Conservation (phyloP, 1,140 invertebrate species). For the Atta colombica region DNA sequence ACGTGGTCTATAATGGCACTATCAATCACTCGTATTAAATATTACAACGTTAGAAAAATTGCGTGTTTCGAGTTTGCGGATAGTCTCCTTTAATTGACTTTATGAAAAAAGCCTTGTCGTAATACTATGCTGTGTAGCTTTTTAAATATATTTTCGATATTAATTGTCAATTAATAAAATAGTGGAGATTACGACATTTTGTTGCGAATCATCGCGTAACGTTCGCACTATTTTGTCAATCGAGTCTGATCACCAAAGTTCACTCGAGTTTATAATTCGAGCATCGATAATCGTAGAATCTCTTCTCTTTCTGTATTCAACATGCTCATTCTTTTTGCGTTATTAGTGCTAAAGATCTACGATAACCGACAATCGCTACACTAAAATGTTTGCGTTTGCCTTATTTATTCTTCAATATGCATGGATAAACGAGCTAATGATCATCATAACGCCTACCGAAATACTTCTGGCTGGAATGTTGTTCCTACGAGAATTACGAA, state of each 20-base stretch:
- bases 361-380: conserved; percentile 41
- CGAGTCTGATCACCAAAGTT: conserved; percentile 59
- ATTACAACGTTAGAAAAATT: conserved; percentile 79
- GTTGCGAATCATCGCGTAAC: conserved; percentile 51
- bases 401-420: conserved; percentile 11
- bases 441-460: conserved; percentile 12
- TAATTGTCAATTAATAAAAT: conserved; percentile 76
- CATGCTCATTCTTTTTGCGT: conserved; percentile 15
- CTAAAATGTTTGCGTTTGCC: conserved; percentile 45
- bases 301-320: conserved; percentile 20
- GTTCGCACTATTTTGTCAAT: conserved; percentile 70
- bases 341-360: conserved; percentile 38
- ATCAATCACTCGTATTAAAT: conserved; percentile 77
- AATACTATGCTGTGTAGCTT: conserved; percentile 68
- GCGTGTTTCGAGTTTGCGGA: conserved; percentile 73
- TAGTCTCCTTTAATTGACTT: conserved; percentile 79
- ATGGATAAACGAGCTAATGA: background rate
- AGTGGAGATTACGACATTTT: conserved; percentile 79
- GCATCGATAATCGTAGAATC: conserved; percentile 37
- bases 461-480: conserved; percentile 38
- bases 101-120: conserved; percentile 74
- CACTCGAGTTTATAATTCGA: conserved; percentile 39
- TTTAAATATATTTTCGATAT: conserved; percentile 67
- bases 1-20: conserved; percentile 77
- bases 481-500: conserved; percentile 38